phyloP scores from a whole-genome alignment of 2,888 invertebrate species.

The Alviniconcha strummeri region DNA sequence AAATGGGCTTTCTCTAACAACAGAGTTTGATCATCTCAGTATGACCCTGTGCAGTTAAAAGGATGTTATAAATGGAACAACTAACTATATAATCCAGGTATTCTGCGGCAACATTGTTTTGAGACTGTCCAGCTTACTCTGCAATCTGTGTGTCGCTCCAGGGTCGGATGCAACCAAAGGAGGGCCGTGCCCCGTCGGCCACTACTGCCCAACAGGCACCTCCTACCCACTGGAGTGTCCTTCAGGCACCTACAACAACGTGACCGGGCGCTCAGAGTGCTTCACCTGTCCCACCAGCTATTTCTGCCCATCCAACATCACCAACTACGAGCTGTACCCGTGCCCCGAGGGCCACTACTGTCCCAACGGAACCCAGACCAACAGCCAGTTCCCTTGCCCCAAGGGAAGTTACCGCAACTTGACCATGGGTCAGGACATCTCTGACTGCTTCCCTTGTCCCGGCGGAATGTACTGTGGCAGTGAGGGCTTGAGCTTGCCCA shows the following conservation, averaged over 20 bases:
- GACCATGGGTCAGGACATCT: conserved; percentile 52
- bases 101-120: too few species aligned
- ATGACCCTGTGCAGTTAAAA: too few species aligned
- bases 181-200: conserved; percentile 68
- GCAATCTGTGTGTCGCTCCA: conserved; percentile 35
- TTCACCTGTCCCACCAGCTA: conserved; percentile 65
- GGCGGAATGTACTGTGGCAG: conserved; percentile 65
- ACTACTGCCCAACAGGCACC: conserved; percentile 69
- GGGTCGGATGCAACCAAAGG: conserved; percentile 59
- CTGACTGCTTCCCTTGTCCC: conserved; percentile 67
- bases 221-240: conserved; percentile 65
- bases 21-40: too few species aligned
- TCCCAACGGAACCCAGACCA: conserved; percentile 60
- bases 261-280: conserved; percentile 64
- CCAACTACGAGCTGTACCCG: conserved; percentile 59
- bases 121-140: too few species aligned
- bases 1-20: too few species aligned
- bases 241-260: conserved; percentile 68
- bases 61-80: too few species aligned
- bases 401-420: conserved; percentile 59
- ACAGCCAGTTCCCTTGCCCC: conserved; percentile 65
- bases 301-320: conserved; percentile 68
- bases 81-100: too few species aligned
- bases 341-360: conserved; percentile 68
- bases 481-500: conserved; percentile 57